phyloP scores from a whole-genome alignment of 2,888 invertebrate genomes.

The Phania funesta region DNA sequence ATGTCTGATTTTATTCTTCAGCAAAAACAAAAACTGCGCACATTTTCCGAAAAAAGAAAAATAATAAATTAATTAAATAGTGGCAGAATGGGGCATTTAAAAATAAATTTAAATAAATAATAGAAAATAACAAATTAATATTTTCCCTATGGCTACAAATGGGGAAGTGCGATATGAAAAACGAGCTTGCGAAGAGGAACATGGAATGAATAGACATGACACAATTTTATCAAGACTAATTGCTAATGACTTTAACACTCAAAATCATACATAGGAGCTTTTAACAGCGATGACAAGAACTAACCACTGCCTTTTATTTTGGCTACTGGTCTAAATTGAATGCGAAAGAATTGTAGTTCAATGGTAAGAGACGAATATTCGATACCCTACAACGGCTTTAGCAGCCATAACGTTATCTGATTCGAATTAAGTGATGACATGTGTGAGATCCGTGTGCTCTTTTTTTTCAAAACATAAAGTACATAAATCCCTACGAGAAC shows the following conservation, averaged over 20 bases:
- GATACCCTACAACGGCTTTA: not conserved
- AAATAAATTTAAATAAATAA: not conserved
- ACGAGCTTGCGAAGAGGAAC: not conserved
- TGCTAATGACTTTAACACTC: conserved; percentile 26
- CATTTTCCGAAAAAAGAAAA: not conserved
- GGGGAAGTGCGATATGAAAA: not conserved
- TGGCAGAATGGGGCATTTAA: not conserved
- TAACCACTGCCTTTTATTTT: conserved; percentile 20
- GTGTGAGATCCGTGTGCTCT: too few species aligned
- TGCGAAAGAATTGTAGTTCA: not conserved
- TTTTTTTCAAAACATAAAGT: too few species aligned
- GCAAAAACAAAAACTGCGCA: not conserved
- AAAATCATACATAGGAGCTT: not conserved
- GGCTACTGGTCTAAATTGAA: not conserved
- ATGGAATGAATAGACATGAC: not conserved
- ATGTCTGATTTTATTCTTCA: not conserved
- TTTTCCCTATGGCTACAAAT: not conserved
- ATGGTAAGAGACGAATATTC: not conserved
- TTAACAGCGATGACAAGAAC: not conserved
- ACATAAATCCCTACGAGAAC: too few species aligned
- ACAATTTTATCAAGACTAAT: too few species aligned
- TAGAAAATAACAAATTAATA: not conserved
- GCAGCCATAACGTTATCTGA: too few species aligned
- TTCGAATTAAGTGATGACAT: too few species aligned
- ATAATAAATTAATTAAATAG: not conserved